phyloP scores from a whole-genome alignment of 2,113 vertebrate genomes.

The Caranx ignobilis region DNA sequence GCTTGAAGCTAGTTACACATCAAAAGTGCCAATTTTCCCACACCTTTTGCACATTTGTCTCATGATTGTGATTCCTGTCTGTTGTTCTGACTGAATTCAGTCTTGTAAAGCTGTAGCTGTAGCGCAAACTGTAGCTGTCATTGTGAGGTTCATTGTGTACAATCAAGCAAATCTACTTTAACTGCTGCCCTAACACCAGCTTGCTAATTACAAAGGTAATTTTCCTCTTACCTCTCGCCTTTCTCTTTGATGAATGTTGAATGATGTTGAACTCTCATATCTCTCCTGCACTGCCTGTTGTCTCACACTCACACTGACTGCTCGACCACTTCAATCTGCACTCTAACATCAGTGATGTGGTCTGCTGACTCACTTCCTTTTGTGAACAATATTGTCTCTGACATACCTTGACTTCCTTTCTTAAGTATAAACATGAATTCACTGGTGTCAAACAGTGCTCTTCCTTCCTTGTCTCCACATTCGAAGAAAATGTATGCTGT shows the following conservation, averaged over 20 bases:
- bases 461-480: conserved; percentile 21
- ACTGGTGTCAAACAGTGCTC: neutral
- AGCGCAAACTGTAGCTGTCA: neutral
- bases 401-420: conserved; percentile 17
- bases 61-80: neutral
- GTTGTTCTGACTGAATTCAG: neutral
- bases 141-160: neutral
- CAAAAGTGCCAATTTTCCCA: neutral
- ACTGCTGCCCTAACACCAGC: neutral
- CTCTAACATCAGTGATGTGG: neutral
- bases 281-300: neutral
- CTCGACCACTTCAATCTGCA: conserved; percentile 1
- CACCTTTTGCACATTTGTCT: neutral
- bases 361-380: conserved; percentile 52
- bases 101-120: neutral
- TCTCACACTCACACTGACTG: neutral
- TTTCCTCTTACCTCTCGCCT: conserved; percentile 47
- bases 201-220: conserved; percentile 12
- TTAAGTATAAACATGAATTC: neutral
- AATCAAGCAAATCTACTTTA: neutral
- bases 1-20: conserved; percentile 18
- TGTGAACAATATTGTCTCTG: conserved; percentile 38
- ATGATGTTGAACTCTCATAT: neutral
- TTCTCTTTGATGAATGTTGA: conserved; percentile 14
- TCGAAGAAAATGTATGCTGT: neutral